phyloP scores from a whole-genome alignment of 1,140 invertebrate species.

The Pteromalus puparum region DNA sequence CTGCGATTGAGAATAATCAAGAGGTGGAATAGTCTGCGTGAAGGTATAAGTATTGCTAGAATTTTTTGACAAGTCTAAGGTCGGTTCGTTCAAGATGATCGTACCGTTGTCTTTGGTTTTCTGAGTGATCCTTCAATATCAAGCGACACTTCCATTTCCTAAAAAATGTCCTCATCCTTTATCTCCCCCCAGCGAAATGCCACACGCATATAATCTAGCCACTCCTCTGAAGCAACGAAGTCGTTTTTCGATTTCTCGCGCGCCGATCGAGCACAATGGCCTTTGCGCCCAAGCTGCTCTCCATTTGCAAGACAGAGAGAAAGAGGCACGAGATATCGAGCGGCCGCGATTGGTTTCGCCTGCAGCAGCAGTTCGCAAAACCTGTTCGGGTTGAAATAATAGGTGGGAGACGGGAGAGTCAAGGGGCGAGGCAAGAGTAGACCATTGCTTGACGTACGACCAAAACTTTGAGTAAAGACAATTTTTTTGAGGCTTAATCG shows the following conservation, averaged over 20 bases:
- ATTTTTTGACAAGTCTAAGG: too few species aligned
- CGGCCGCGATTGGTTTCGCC: conserved; percentile 48
- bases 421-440: neutral
- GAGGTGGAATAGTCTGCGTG: too few species aligned
- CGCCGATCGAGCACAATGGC: conserved; percentile 36
- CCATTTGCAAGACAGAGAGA: conserved; percentile 40
- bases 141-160: too few species aligned
- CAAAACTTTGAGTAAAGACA: neutral
- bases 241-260: conserved; percentile 26
- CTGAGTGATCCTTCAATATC: too few species aligned
- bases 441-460: neutral
- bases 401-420: neutral
- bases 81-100: too few species aligned
- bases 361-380: conserved; percentile 24
- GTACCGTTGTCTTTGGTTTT: too few species aligned
- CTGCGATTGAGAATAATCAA: too few species aligned
- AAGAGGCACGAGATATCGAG: conserved; percentile 54
- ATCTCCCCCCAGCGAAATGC: too few species aligned
- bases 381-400: conserved; percentile 41
- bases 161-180: too few species aligned
- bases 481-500: too few species aligned
- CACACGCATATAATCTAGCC: conserved; percentile 40
- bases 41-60: too few species aligned
- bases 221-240: neutral
- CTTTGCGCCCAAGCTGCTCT: neutral